Conservation (phyloP, 2,888 invertebrate species). For the Pecten maximus region DNA sequence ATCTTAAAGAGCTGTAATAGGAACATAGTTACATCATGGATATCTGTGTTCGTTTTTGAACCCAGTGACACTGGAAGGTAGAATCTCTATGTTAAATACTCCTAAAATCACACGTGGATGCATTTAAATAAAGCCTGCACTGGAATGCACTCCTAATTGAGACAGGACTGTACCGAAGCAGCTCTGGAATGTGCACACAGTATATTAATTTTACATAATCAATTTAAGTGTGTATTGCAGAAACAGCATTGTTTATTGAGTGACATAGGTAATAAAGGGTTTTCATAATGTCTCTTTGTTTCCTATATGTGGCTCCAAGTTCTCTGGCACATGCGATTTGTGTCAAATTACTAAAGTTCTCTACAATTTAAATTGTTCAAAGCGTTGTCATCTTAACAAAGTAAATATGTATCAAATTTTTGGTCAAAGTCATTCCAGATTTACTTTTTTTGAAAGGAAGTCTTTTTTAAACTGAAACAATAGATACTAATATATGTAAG, state of each 20-base stretch:
- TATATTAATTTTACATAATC: constrained; percentile 4
- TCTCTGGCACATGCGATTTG: constrained; percentile 10
- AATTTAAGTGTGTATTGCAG: not conserved
- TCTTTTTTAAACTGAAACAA: not conserved
- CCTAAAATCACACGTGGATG: not conserved
- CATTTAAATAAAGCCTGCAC: not conserved
- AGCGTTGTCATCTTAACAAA: not conserved
- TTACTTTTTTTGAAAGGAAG: not conserved
- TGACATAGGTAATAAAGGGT: not conserved
- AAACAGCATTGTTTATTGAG: not conserved
- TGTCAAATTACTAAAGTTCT: constrained; percentile 21
- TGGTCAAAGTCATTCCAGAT: too few relatives aligned
- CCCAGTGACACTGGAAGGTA: not conserved
- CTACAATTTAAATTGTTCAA: not conserved
- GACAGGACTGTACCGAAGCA: not conserved
- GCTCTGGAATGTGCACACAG: not conserved
- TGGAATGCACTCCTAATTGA: not conserved
- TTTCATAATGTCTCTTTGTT: not conserved
- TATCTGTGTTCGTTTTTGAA: not conserved
- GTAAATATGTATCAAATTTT: not conserved
- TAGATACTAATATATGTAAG: not conserved
- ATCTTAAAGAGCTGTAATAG: too few relatives aligned
- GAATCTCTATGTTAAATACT: not conserved
- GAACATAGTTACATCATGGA: too few relatives aligned
- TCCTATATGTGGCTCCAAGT: not conserved